A percentile compares a stretch with the other conserved stretches of the same genome.
These are phyloP conservation scores for Dermolepida albohirtum DNA, from an alignment of 2,888 invertebrate genomes.

Conservation along the genomic window DNA sequence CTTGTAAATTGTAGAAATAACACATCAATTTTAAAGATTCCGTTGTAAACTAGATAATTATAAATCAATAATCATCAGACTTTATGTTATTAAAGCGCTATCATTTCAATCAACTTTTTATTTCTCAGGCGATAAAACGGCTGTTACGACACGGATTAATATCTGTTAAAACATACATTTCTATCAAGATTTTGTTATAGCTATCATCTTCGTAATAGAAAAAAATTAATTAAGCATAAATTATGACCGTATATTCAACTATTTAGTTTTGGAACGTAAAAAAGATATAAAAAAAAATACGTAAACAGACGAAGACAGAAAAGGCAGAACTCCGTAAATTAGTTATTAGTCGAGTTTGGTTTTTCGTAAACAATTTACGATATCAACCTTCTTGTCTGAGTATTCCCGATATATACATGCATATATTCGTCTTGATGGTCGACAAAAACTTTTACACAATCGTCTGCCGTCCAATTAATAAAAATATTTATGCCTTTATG, in stretches of 20 bases:
- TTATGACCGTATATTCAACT: conserved; percentile 29
- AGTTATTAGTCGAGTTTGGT: conserved; percentile 26
- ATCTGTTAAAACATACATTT: conserved; percentile 27
- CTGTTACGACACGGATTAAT: conserved; percentile 9
- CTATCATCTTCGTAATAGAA: conserved; percentile 15
- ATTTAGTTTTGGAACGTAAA: conserved; percentile 11
- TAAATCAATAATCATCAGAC: too few species aligned
- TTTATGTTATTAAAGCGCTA: too few species aligned
- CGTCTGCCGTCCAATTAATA: conserved; percentile 38
- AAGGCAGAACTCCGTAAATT: conserved; percentile 33
- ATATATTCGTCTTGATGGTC: conserved; percentile 23
- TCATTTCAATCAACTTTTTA: too few species aligned
- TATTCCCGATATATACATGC: conserved; percentile 12
- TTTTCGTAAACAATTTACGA: conserved; percentile 30
- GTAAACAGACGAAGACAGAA: conserved; percentile 11
- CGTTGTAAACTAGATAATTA: too few species aligned
- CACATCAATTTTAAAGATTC: too few species aligned
- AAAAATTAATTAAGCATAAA: conserved; percentile 35
- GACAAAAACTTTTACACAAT: conserved; percentile 23
- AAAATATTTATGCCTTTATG: conserved; percentile 40
- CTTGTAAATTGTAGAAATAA: too few species aligned
- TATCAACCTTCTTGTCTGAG: conserved; percentile 33
- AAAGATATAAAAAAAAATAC: conserved; percentile 6
- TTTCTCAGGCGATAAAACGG: conserved; percentile 1
- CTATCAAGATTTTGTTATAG: conserved; percentile 22